These are phyloP conservation scores for Edolisoma coerulescens DNA, from an alignment of 2,113 vertebrate species.

Conservation along the genomic window DNA sequence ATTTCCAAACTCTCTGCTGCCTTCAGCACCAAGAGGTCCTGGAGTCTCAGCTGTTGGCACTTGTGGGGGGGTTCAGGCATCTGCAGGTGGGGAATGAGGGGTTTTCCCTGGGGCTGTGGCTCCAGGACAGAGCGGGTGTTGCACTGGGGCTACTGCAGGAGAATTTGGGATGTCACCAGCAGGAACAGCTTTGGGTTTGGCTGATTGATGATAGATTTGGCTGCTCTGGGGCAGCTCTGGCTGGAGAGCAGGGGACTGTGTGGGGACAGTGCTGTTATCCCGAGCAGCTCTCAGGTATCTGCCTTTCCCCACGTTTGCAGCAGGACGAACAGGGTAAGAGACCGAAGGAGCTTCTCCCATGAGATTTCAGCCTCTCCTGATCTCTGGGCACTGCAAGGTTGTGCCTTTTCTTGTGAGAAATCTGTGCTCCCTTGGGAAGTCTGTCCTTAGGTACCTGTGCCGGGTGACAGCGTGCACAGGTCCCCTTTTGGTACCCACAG, in stretches of 20 bases:
- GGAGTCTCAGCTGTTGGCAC: not conserved
- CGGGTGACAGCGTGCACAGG: not conserved
- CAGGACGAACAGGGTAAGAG: not conserved
- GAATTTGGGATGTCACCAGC: rapidly evolving
- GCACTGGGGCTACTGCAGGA: not conserved
- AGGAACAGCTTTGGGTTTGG: not conserved
- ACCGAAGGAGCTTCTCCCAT: not conserved
- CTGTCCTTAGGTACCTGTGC: not conserved
- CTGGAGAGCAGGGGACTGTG: not conserved
- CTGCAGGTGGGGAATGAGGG: not conserved
- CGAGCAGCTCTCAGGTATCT: rapidly evolving
- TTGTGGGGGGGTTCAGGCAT: not conserved
- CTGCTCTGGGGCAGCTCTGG: not conserved
- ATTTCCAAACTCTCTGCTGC: not conserved
- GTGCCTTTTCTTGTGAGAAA: not conserved
- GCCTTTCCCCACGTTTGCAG: rapidly evolving
- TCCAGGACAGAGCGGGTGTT: not conserved
- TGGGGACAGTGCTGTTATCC: not conserved
- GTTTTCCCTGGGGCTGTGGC: not conserved
- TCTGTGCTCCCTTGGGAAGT: not conserved
- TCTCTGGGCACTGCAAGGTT: not conserved
- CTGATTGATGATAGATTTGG: not conserved
- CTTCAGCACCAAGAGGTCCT: not conserved
- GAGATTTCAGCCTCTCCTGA: not conserved
- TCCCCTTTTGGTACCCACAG: not conserved